Evolutionary conservation across 2,113 vertebrate genomes (phyloP).

Genomic region (Nyctereutes procyonoides): DNA sequence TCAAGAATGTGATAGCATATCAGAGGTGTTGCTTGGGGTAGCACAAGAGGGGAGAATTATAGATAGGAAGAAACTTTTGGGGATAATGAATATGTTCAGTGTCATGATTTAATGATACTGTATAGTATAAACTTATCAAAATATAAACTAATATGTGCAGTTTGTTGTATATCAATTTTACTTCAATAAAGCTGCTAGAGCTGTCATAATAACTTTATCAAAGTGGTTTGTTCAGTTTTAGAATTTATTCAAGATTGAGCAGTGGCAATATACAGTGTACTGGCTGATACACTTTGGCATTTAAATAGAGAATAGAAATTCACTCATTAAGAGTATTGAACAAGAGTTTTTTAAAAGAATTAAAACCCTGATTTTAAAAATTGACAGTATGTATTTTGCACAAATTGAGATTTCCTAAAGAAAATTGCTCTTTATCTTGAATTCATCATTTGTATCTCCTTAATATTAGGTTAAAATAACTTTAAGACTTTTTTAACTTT

Average conservation of each 20-base stretch:
- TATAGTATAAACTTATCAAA: neutral
- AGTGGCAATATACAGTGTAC: neutral
- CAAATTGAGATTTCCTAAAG: slow-evolving; percentile 19
- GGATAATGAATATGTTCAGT: neutral
- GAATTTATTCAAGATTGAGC: slow-evolving; percentile 38
- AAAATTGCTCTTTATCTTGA: slow-evolving; percentile 21
- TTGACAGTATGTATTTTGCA: neutral
- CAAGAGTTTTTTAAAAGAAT: neutral
- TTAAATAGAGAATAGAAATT: slow-evolving; percentile 31
- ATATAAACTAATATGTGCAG: neutral
- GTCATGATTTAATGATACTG: neutral
- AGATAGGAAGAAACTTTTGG: neutral
- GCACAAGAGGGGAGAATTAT: neutral
- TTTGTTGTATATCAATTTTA: slow-evolving; percentile 30
- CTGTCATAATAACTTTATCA: neutral
- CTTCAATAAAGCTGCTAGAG: neutral
- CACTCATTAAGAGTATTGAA: neutral
- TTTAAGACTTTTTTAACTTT: slow-evolving; percentile 26
- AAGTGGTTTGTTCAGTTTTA: slow-evolving; percentile 33
- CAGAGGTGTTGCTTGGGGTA: neutral
- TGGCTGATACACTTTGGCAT: neutral
- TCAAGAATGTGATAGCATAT: neutral
- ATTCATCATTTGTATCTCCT: neutral
- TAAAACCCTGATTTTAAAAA: slow-evolving; percentile 24
- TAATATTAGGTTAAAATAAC: slow-evolving; percentile 36